A percentile compares a stretch with the other conserved stretches of the same genome.
phyloP scores from a whole-genome alignment of 2,113 vertebrate genomes.

The Rostratula benghalensis region DNA sequence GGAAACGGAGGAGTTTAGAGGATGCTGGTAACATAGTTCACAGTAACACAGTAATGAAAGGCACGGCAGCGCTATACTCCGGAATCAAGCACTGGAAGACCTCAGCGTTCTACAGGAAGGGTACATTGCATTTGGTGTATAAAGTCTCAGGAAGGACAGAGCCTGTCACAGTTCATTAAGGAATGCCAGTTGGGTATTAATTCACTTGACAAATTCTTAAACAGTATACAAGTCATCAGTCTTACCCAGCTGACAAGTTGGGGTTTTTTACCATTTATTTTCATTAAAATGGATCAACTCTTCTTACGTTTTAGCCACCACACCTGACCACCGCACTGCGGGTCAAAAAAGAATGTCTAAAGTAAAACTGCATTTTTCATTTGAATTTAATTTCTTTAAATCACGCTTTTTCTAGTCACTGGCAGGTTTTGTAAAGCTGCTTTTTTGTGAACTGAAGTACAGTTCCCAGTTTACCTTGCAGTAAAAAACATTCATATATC shows the following conservation, averaged over 20 bases:
- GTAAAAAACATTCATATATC: background rate
- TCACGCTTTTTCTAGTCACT: background rate
- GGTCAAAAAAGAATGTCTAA: background rate
- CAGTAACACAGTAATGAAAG: fast-evolving
- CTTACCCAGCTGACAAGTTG: background rate
- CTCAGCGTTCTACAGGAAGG: background rate
- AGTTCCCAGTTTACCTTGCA: background rate
- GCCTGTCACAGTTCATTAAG: background rate
- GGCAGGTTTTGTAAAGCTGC: background rate
- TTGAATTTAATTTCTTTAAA: background rate
- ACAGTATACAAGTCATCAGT: background rate
- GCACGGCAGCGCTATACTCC: fast-evolving
- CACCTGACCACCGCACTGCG: background rate
- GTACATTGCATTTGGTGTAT: background rate
- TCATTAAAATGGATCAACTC: background rate
- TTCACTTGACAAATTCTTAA: background rate
- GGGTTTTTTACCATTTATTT: background rate
- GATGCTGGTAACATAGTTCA: fast-evolving
- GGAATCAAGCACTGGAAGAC: background rate
- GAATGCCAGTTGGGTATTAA: background rate
- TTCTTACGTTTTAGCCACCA: background rate
- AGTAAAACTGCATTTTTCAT: background rate
- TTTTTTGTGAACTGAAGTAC: background rate
- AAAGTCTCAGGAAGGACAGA: background rate
- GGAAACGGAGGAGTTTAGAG: background rate